Base-by-base conservation (phyloP, 2,113 vertebrate species). In the Amphilophus citrinellus region DNA sequence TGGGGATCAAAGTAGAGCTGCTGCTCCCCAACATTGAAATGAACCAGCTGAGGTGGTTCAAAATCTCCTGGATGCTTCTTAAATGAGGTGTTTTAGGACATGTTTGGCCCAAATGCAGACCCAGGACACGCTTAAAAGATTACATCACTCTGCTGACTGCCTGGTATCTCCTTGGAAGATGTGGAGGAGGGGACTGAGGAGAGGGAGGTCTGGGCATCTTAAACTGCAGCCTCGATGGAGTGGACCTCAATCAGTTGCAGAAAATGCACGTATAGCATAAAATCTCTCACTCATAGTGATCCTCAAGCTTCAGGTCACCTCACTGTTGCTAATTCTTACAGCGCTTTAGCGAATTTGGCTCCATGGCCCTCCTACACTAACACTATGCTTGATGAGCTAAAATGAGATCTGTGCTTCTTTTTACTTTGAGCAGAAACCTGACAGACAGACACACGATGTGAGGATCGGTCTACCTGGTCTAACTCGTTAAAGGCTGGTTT, bases 401-500 rank as follows among this genome's bases (percentile, higher is more conserved):
- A 30, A 30, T 30, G 44, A 53, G 42, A 47, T 30, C 50, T 53
- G 10, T 50, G 44, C 44, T 71, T 7, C 5, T 71, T 71, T 30
- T 50, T 0, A 71, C 30, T 1, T 50, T 5, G 66, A 71, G 44
- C 66, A 50, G 66, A 71, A 30, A 50, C 44, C 44, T 71, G 15
- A 2, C 9, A 11, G 66, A 71, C 17, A 11, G 66, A 71, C 15
- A 71, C 66, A 2, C 50, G 42, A 50, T 5, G 15, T 30, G 24
- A 71, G 24, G 10, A 17, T n/a, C 8, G 20, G 68, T 0, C 27
- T 73, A 50, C 53, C 24, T 32, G 20, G 68, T 0, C 27, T 73
- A 50, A 32, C 24, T 27, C 20, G 27, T 32, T 53, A 50, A 56
- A 56, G 27, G 30, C 27, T 53, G 68, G 2, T n/a, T 73, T 56